Percentiles rank a stretch among this genome's conserved stretches.
Conservation (phyloP, 2,888 invertebrate species). For the Agelastica alni region DNA sequence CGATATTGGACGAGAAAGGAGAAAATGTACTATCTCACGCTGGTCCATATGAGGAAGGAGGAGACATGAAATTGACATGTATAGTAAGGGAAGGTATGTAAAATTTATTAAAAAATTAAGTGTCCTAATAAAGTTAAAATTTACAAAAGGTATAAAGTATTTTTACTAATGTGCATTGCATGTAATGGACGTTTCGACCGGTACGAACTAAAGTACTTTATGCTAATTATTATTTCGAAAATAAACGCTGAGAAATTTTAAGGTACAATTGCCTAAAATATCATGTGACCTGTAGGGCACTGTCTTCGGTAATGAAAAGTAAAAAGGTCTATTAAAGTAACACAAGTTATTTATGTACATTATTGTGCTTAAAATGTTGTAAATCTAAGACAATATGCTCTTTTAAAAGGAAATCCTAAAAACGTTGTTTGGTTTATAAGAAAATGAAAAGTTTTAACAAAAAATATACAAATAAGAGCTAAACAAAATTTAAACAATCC, state of each 20-base stretch:
- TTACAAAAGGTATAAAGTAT: neutral
- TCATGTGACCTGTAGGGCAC: conserved; percentile 13
- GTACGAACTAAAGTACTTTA: no score
- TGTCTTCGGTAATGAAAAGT: conserved; percentile 14
- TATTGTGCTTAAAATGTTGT: conserved; percentile 14
- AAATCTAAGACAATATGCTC: conserved; percentile 15
- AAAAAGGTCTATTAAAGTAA: conserved; percentile 19
- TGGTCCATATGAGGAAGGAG: conserved; percentile 75
- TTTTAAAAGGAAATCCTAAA: conserved; percentile 6
- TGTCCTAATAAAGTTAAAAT: neutral
- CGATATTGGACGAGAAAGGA: conserved; percentile 71
- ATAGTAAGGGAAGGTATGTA: conserved; percentile 76
- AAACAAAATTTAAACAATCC: no score
- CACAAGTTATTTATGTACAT: conserved; percentile 23
- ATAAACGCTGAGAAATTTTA: neutral
- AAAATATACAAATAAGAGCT: no score
- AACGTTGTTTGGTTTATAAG: conserved; percentile 3
- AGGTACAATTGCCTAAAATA: conserved; percentile 11
- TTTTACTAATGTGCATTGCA: no score
- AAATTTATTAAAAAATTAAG: neutral
- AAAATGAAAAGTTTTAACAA: no score
- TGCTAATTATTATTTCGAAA: no score
- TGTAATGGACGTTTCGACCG: no score
- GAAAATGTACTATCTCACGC: conserved; percentile 66
- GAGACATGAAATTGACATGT: conserved; percentile 72